These are phyloP conservation scores for Dipodomys ordii DNA, from an alignment of 2,113 vertebrate species.

Conservation along the genomic window DNA sequence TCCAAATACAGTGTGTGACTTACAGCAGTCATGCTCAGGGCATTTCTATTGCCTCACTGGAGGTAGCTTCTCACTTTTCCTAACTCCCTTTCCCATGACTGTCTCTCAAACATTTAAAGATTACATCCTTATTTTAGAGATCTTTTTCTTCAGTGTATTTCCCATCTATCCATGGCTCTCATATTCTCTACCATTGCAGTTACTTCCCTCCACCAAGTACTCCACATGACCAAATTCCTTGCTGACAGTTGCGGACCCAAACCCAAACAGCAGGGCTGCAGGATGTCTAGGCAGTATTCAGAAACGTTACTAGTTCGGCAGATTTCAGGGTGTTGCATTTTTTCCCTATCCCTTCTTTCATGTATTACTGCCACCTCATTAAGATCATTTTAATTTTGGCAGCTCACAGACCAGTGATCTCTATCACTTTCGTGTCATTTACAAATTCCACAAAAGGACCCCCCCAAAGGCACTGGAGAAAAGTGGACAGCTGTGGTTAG, in stretches of 20 bases:
- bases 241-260: background rate
- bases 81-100: background rate
- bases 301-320: background rate
- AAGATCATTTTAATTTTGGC: conserved; percentile 8
- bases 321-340: background rate
- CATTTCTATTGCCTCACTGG: background rate
- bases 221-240: background rate
- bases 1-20: background rate
- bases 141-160: background rate
- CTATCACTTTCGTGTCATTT: background rate
- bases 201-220: background rate
- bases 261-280: background rate
- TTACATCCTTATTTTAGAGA: background rate
- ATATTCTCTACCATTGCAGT: background rate
- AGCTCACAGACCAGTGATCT: background rate
- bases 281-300: background rate
- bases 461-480: conserved; percentile 4
- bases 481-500: background rate
- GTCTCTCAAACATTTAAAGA: background rate
- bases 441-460: background rate
- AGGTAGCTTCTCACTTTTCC: background rate
- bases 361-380: background rate
- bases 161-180: background rate
- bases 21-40: background rate
- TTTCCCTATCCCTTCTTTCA: background rate